These are phyloP conservation scores for Drosophila pachea DNA, from an alignment of 1,140 invertebrate genomes.

Conservation along the genomic window DNA sequence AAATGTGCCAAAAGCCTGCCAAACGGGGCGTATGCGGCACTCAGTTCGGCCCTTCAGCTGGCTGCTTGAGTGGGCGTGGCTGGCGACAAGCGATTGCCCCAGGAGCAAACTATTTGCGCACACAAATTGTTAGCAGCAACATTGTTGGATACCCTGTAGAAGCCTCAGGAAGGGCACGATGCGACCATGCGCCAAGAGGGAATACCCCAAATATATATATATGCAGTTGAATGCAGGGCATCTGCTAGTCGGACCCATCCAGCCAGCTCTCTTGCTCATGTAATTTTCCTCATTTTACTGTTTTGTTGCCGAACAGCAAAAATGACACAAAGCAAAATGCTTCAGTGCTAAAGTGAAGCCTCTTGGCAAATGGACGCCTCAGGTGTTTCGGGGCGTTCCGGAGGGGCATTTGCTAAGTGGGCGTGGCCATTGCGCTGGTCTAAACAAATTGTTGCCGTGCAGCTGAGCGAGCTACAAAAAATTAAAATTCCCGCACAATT, in stretches of 20 bases:
- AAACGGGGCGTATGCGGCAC: constrained; percentile 2
- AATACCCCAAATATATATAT: background rate
- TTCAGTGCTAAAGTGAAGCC: constrained; percentile 63
- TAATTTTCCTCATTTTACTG: background rate
- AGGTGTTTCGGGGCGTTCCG: constrained; percentile 4
- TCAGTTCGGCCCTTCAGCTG: background rate
- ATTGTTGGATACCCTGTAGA: constrained; percentile 15
- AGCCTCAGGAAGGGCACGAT: no score
- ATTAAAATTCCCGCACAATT: constrained; percentile 41
- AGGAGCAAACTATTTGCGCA: constrained; percentile 66
- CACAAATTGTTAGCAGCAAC: constrained; percentile 58
- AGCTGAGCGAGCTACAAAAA: constrained; percentile 17
- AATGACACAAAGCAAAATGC: constrained; percentile 72
- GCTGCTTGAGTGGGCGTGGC: constrained; percentile 21
- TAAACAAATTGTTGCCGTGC: constrained; percentile 29
- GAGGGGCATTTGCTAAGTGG: constrained; percentile 11
- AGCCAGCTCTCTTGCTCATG: background rate
- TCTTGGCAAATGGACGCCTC: constrained; percentile 42
- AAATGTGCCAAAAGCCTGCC: constrained; percentile 57
- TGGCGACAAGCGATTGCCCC: constrained; percentile 57
- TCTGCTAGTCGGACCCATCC: background rate
- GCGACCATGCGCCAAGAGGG: background rate
- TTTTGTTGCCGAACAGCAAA: constrained; percentile 23
- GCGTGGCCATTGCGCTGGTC: constrained; percentile 7
- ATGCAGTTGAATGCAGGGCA: background rate